Percentiles rank a stretch among this genome's conserved stretches.
phyloP scores from a whole-genome alignment of 1,140 invertebrate genomes.

The Drosophila willistoni region DNA sequence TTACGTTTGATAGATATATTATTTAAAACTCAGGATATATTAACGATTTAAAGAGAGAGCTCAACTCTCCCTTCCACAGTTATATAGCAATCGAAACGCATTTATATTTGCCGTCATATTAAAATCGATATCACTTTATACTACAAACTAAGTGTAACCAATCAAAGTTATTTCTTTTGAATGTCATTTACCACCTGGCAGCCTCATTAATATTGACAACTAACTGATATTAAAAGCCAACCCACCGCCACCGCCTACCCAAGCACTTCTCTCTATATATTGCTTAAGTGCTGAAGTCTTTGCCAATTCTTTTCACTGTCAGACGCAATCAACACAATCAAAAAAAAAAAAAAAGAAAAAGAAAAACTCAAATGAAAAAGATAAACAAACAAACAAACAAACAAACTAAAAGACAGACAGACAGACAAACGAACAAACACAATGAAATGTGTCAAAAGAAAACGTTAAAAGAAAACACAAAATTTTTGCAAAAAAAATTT shows the following conservation, averaged over 20 bases:
- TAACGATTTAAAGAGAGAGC: too few relatives aligned
- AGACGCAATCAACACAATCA: slow-evolving; percentile 10
- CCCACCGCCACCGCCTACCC: background rate
- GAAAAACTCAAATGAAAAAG: slow-evolving; percentile 3
- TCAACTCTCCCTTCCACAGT: background rate
- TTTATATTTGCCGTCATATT: background rate
- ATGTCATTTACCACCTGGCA: slow-evolving; percentile 1
- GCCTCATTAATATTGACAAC: slow-evolving; percentile 11
- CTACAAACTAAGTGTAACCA: background rate
- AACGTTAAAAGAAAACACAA: slow-evolving; percentile 19
- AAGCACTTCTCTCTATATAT: background rate
- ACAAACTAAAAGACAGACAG: background rate
- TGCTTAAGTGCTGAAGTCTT: slow-evolving; percentile 3
- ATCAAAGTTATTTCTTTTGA: slow-evolving; percentile 14
- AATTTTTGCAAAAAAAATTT: slow-evolving; percentile 23
- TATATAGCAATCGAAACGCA: background rate
- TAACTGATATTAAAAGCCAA: background rate
- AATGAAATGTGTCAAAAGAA: slow-evolving; percentile 15
- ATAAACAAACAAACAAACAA: slow-evolving; percentile 10
- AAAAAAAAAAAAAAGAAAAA: background rate
- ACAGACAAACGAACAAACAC: slow-evolving; percentile 10
- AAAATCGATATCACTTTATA: slow-evolving; percentile 9
- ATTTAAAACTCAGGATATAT: too few relatives aligned
- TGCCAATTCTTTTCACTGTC: slow-evolving; percentile 23
- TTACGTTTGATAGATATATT: too few relatives aligned